Percentiles rank a stretch among this genome's conserved stretches.
phyloP scores from a whole-genome alignment of 2,888 invertebrate species.

The Junonia oenone region DNA sequence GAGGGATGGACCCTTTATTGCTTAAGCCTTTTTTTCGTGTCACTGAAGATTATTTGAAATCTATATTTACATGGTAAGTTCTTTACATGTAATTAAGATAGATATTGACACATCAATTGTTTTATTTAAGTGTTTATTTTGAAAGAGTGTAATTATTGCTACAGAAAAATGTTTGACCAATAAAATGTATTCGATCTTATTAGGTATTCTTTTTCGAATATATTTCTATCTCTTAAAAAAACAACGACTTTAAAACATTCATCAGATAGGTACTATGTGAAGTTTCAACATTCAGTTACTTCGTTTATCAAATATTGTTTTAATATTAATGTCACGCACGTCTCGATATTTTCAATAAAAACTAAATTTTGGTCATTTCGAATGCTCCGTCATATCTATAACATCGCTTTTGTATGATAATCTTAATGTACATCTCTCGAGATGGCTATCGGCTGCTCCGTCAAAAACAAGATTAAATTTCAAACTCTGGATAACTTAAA shows the following conservation, averaged over 20 bases:
- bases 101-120: no score
- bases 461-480: slow-evolving; percentile 27
- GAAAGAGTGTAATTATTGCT: no score
- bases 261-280: background rate
- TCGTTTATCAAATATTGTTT: background rate
- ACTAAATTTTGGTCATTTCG: slow-evolving; percentile 8
- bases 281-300: background rate
- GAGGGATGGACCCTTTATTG: slow-evolving; percentile 10
- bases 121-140: no score
- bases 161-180: no score
- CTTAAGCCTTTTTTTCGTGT: background rate
- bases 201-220: background rate
- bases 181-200: no score
- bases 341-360: slow-evolving; percentile 8
- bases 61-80: no score
- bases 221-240: background rate
- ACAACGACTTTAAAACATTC: background rate
- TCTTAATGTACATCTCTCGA: slow-evolving; percentile 22
- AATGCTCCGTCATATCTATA: slow-evolving; percentile 18
- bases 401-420: slow-evolving; percentile 26
- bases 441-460: slow-evolving; percentile 21
- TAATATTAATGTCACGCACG: slow-evolving; percentile 9
- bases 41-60: background rate
- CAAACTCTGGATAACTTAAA: slow-evolving; percentile 34
- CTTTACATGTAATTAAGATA: no score